These are phyloP conservation scores for Crocuta crocuta DNA, from an alignment of 2,113 vertebrate species.

Conservation along the genomic window DNA sequence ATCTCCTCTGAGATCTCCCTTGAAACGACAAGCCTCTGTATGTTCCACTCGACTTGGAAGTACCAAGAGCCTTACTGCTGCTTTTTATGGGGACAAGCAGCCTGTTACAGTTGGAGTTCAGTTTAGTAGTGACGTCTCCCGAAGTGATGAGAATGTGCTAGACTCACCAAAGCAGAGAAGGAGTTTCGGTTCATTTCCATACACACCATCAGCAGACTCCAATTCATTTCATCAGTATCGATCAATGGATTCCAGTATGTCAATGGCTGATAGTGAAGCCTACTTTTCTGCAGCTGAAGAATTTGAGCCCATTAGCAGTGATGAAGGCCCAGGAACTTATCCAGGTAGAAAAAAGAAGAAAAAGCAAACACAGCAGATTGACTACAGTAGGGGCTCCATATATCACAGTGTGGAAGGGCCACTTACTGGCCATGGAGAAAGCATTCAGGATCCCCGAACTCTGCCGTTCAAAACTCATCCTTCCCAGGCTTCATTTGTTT, in stretches of 20 bases:
- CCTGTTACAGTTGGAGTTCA: constrained; percentile 93
- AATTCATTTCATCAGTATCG: constrained; percentile 98
- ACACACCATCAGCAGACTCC: constrained; percentile 96
- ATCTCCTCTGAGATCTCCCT: constrained; percentile 94
- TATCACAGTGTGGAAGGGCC: constrained; percentile 98
- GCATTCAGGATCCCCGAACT: constrained; percentile 89
- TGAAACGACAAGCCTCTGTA: constrained; percentile 94
- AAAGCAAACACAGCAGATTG: constrained; percentile 92
- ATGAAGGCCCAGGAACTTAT: constrained; percentile 98
- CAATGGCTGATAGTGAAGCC: constrained; percentile 97
- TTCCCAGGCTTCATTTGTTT: constrained; percentile 98
- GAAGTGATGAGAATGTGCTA: constrained; percentile 96
- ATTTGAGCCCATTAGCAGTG: constrained; percentile 97
- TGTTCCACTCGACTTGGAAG: constrained; percentile 95
- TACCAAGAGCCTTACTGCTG: constrained; percentile 96
- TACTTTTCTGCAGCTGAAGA: constrained; percentile 98
- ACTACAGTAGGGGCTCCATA: constrained; percentile 95
- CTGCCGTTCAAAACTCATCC: constrained; percentile 93
- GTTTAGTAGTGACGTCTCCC: constrained; percentile 96
- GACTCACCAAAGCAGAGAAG: constrained; percentile 96
- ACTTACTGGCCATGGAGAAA: constrained; percentile 90
- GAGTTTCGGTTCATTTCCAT: constrained; percentile 98
- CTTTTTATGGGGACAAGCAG: constrained; percentile 94
- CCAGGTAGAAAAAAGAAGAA: constrained; percentile 96
- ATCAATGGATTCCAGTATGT: constrained; percentile 98